Base-by-base conservation (phyloP, 2,888 invertebrate species). In the Morpho deidamia region DNA sequence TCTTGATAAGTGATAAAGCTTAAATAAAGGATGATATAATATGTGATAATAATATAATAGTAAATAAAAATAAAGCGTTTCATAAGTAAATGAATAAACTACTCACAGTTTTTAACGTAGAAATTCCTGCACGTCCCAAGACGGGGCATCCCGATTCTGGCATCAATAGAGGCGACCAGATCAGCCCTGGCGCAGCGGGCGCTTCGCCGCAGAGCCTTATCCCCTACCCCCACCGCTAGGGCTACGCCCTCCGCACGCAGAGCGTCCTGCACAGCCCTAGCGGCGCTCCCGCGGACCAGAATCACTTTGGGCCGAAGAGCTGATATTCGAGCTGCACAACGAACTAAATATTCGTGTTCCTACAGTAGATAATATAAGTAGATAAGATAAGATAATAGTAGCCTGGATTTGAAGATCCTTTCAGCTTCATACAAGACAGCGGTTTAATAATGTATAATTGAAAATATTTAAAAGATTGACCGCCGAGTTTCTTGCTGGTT, bases 281-380 rank as follows among this genome's bases (percentile, higher is more conserved):
- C 94, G 8, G 97, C 97, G 47, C 95, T 94, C 63, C 97, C 95
- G 71, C 97, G 96, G 0, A 98, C 98, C 38, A 99, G 83, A 33
- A 99, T 94, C 33, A 99, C 92, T 69, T 95, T 93, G 0, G 99
- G 98, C 38, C 94, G 93, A 55, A 97, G 91, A 11, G 95, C 94
- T 34, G 93, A 92, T 47, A 99, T 96, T 66, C 98, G 93, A 0
- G 95, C 94, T 5, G 97, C 96, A 34, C 96, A 95, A 62, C 97
- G 94, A 33, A 94, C 91, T 35, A 97, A 85, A 78, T 96, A 97
- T 74, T 97, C 96, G 65, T 93, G 93, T 78, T 97, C 97, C 94
- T 95, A 12, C 1, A 23, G 5, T 23, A 23, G 23, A n/a, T n/a
- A n/a, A n/a, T n/a, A n/a, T n/a, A n/a, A n/a, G n/a, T n/a, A n/a